Evolutionary conservation across 2,888 invertebrate species (phyloP), one percentile per base, ranked within the genome.

Genomic region (Nymphalis polychloros): DNA sequence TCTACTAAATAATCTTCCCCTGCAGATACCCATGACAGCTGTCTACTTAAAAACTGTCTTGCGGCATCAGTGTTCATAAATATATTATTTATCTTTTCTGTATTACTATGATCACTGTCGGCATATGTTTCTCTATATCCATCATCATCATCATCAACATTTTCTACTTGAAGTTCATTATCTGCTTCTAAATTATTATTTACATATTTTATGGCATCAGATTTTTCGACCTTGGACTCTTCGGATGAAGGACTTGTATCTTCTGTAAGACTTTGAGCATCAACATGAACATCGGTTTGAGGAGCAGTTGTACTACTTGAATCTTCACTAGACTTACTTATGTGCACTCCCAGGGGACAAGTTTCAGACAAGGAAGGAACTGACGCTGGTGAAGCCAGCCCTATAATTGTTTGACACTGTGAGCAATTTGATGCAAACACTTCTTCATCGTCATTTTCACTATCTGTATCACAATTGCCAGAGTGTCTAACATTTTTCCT

Each of bases 61-160:
- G 96, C 96, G 59, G 96, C 95, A 88, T 95, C 95, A 41, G 96
- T 95, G 81, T 96, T 96, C n/a, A 96, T 94, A 81, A 96, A 95
- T 78, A 95, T 94, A 77, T 95, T 94, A 78, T 95, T 95, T 68
- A 93, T 87, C 78, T 94, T 94, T 63, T 91, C 90, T 73, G 84
- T 79, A 74, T 80, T 84, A 48, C 77, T 83, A 72, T 83, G 81
- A 60, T 81, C 79, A 53, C 79, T 80, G 50, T 85, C 86, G 73
- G 82, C 81, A 68, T 84, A 84, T 23, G 23, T 23, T 53, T 80
- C 81, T 64, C 82, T 81, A 13, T 31, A 31, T 1, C 6, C 27
- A 31, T 68, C 71, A 77, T 84, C 83, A 77, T 79, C 83, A 61
- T 79, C 81, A 72, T 79, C 83, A 61, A 79, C 81, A 72, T 76